Evolutionary conservation across 92 coral and sea anemone species (phyloP), one percentile per base, ranked within the genome.

Genomic region (Bergia puertoricense): DNA sequence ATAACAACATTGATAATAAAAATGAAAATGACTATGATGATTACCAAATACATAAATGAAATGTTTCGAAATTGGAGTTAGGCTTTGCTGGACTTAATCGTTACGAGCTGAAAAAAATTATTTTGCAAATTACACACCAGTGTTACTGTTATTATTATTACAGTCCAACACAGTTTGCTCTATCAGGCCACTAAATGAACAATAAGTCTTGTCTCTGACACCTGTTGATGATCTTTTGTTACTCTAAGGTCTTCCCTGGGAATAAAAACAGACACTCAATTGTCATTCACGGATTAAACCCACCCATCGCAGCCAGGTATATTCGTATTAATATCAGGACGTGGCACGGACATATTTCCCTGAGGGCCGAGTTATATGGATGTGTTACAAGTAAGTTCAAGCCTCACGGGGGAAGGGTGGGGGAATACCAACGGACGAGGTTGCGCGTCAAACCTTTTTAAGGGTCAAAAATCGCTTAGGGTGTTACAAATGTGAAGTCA

Each of bases 311-410:
- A 5, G 67, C 66, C 23, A 66, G 69, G 7, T 45, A 2, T 41
- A 51, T 79, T 79, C 83, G 83, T 37, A 56, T 79, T 5, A 30
- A 79, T 10, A 44, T 56, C 22, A 51, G 30, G 41, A 20, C 69
- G 41, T 79, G 83, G 83, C 68, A 79, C 41, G 45, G 67, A 2
- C 68, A 79, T 56, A 30, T 79, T 30, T 79, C 83, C 43, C 11
- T 79, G 83, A 51, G 83, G 9, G 59, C 69, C 30, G 83, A 79
- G 50, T 14, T 76, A 54, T 76, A 76, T 42, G 80, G 80, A 42
- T 76, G 80, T 41, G 30, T 76, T 76, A 76, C 80, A 76, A 76
- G 80, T 76, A 76, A 76, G 80, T 76, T 36, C 37, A 16, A 76
- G 6, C 69, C 69, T 23, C 69, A 3, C 23, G 30, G 69, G 6